Percentiles rank a stretch among this genome's conserved stretches.
phyloP scores from a whole-genome alignment of 2,888 invertebrate species.

The Strigamia transsilvanica region DNA sequence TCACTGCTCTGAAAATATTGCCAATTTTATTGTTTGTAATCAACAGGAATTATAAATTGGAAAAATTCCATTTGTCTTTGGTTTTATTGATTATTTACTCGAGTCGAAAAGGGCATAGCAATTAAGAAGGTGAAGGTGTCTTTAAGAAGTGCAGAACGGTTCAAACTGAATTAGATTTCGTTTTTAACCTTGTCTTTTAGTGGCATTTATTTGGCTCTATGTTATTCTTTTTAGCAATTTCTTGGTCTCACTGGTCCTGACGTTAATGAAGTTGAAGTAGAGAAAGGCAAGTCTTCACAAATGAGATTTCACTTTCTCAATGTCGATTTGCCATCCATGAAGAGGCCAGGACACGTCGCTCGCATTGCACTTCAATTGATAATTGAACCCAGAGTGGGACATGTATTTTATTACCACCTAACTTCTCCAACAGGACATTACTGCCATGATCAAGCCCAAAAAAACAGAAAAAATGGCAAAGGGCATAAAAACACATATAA shows the following conservation, averaged over 20 bases:
- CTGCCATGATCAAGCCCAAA: not conserved
- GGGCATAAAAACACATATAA: not conserved
- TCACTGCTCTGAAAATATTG: no score
- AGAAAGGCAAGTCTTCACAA: slow-evolving; percentile 8
- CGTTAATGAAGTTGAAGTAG: slow-evolving; percentile 8
- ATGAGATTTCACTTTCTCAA: slow-evolving; percentile 8
- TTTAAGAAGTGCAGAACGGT: no score
- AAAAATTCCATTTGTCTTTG: no score
- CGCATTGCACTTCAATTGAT: slow-evolving; percentile 8
- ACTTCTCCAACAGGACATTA: not conserved
- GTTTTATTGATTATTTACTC: no score
- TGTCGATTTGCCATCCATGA: slow-evolving; percentile 3
- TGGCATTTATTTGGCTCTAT: not conserved
- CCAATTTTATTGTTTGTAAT: no score
- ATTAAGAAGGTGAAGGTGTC: not conserved
- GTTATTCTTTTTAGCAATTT: slow-evolving; percentile 1
- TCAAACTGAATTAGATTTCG: no score
- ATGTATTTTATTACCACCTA: slow-evolving; percentile 1
- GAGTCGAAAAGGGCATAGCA: not conserved
- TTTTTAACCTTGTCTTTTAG: slow-evolving; percentile 1
- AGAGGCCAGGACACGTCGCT: slow-evolving; percentile 1
- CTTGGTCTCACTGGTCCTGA: slow-evolving; percentile 1
- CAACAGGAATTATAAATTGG: no score
- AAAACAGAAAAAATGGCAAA: not conserved
- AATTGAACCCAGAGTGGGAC: not conserved